phyloP scores from a whole-genome alignment of 2,888 invertebrate species.

The Polyommatus iphigenia region DNA sequence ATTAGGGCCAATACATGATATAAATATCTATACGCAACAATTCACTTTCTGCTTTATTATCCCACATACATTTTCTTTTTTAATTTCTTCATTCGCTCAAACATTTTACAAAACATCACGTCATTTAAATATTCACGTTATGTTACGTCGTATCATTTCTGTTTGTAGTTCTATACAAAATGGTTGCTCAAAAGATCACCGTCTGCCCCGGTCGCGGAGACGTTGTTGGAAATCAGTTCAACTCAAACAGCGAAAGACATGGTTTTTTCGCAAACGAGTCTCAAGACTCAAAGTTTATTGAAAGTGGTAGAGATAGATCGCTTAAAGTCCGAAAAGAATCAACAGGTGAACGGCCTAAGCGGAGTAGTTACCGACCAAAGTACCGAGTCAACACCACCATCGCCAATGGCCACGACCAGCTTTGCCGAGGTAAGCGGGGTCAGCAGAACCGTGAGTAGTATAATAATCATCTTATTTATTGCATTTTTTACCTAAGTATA shows the following conservation, averaged over 20 bases:
- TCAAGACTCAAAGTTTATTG: conserved; percentile 73
- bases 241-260: conserved; percentile 75
- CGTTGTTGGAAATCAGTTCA: conserved; percentile 72
- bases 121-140: conserved; percentile 74
- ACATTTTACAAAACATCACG: conserved; percentile 50
- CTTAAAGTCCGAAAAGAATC: conserved; percentile 73
- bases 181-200: conserved; percentile 79
- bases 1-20: not conserved
- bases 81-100: conserved; percentile 34
- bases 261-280: conserved; percentile 80
- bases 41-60: conserved; percentile 33
- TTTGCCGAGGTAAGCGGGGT: conserved; percentile 70
- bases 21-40: not conserved
- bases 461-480: conserved; percentile 48
- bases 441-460: conserved; percentile 63
- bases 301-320: conserved; percentile 77
- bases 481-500: conserved; percentile 48
- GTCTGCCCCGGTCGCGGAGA: conserved; percentile 75
- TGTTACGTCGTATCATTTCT: conserved; percentile 80
- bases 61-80: conserved; percentile 42
- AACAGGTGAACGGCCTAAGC: conserved; percentile 62
- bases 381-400: conserved; percentile 51
- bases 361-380: conserved; percentile 67
- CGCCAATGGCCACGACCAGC: conserved; percentile 60
- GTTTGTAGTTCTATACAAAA: conserved; percentile 81